phyloP scores from a whole-genome alignment of 64 coral and sea anemone genomes.

The Pocillopora damicornis region DNA sequence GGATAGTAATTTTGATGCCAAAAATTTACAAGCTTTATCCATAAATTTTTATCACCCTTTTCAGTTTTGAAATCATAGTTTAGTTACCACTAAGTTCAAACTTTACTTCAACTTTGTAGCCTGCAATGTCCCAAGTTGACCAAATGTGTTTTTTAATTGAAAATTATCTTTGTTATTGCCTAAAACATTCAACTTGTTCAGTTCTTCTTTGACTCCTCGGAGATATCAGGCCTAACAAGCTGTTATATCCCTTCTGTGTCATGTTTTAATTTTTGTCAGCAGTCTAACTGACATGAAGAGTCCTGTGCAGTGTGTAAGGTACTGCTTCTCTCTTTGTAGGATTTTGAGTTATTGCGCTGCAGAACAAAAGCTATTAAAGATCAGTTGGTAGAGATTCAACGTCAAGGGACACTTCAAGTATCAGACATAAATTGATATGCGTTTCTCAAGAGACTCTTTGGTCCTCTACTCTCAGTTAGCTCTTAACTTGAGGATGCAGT shows the following conservation, averaged over 20 bases:
- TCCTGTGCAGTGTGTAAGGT: not conserved
- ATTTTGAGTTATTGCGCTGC: constrained; percentile 22
- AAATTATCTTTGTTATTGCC: not conserved
- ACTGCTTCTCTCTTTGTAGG: not conserved
- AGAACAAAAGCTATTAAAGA: constrained; percentile 36
- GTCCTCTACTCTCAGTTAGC: no score
- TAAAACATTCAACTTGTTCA: not conserved
- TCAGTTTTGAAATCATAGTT: no score
- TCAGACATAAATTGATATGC: not conserved
- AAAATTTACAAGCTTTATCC: no score
- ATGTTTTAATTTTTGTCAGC: not conserved
- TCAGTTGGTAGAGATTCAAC: constrained; percentile 18
- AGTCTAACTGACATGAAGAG: not conserved
- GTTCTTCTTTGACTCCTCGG: no score
- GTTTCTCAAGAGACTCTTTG: not conserved
- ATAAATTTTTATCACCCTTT: no score
- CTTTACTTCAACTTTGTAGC: no score
- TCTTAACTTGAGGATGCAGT: no score
- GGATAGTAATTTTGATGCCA: no score
- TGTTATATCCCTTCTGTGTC: no score
- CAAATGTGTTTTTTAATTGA: not conserved
- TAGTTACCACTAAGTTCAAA: no score
- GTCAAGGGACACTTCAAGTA: not conserved
- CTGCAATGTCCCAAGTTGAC: not conserved
- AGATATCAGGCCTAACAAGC: no score